phyloP scores from a whole-genome alignment of 2,113 vertebrate genomes.

The Ptilorrhoa leucosticta region DNA sequence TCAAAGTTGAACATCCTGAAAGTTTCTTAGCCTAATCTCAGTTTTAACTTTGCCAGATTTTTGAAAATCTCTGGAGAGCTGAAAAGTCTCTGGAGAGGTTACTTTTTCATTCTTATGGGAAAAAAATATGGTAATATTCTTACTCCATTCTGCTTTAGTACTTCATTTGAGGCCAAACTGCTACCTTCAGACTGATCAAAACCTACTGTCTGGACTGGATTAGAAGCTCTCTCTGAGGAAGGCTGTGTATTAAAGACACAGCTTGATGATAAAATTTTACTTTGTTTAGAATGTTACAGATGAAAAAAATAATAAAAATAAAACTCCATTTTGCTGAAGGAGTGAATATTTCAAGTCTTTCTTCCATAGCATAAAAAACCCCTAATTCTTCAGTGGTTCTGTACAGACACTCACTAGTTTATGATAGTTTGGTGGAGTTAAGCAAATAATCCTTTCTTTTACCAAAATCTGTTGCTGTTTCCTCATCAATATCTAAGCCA shows the following conservation, averaged over 20 bases:
- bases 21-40: background rate
- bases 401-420: background rate
- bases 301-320: background rate
- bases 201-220: background rate
- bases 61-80: background rate
- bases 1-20: background rate
- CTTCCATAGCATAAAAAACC: background rate
- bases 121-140: background rate
- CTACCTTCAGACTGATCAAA: background rate
- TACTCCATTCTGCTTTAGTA: background rate
- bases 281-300: background rate
- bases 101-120: background rate
- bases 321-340: background rate
- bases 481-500: background rate
- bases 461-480: background rate
- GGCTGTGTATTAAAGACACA: background rate
- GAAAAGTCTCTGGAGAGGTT: background rate
- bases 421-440: background rate
- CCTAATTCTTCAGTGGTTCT: background rate
- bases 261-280: background rate
- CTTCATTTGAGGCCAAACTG: background rate
- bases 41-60: background rate
- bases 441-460: background rate
- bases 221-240: background rate
- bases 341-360: background rate